Evolutionary conservation across 1,140 invertebrate genomes (phyloP).

Genomic region (Tetragnatha versicolor): DNA sequence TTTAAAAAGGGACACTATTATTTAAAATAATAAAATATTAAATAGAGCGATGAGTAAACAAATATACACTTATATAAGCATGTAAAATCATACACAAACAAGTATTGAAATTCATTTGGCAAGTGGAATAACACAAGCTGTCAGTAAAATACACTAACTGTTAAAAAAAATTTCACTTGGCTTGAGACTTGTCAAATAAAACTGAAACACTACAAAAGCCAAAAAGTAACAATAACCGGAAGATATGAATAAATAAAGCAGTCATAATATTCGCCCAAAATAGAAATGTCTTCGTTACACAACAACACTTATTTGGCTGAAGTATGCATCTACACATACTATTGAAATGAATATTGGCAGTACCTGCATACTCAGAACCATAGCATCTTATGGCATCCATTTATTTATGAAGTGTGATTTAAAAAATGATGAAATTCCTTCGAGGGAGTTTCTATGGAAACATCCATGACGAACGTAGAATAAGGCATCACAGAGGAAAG

Average conservation of each 20-base stretch:
- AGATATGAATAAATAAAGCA: conserved; percentile 20
- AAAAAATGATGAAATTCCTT: conserved; percentile 37
- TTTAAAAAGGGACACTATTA: conserved; percentile 2
- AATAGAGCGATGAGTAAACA: too few species aligned
- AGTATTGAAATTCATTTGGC: too few species aligned
- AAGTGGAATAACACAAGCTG: too few species aligned
- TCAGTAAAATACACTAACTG: too few species aligned
- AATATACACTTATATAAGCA: too few species aligned
- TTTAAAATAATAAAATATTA: not conserved
- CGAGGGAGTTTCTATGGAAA: not conserved
- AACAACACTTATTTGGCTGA: not conserved
- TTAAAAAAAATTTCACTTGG: too few species aligned
- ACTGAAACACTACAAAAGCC: too few species aligned
- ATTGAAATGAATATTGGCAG: conserved; percentile 44
- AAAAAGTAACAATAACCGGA: too few species aligned
- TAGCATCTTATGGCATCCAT: conserved; percentile 39
- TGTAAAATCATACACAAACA: too few species aligned
- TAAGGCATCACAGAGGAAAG: conserved; percentile 55
- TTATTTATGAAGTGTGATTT: conserved; percentile 21
- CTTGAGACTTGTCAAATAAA: too few species aligned
- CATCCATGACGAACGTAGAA: conserved; percentile 8
- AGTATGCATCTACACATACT: conserved; percentile 34
- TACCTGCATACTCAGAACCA: conserved; percentile 40
- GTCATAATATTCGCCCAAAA: not conserved
- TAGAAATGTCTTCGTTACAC: not conserved